Base-by-base conservation (phyloP, 2,888 invertebrate species). In the Drosophila anomelani region DNA sequence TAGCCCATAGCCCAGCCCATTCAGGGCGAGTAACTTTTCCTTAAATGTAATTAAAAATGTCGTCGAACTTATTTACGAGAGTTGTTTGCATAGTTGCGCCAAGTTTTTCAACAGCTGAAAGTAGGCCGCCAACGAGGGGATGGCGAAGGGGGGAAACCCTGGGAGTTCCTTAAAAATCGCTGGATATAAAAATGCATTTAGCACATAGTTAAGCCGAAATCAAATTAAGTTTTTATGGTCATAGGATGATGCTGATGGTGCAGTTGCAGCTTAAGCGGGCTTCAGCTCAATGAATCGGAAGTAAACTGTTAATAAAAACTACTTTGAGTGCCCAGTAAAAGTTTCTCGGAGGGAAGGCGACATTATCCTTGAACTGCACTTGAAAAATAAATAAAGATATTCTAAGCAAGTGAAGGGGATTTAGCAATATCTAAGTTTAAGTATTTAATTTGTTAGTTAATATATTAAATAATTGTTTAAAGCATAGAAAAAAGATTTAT, bases 61-160 rank as follows among this genome's bases (percentile, higher is more conserved):
- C 88, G 81, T 85, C 78, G 84, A 81, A 85, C 90, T 86, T 86
- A 89, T 86, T 86, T 86, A 86, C 88, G 89, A 88, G 76, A 77
- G 69, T 89, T 89, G 75, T 76, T 80, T 76, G 73, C 71, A 88
- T 82, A 80, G 80, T 89, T 79, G 13, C 29, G 68, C 68, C 60
- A 85, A 78, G 68, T 85, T 75, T 68, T 70, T 47, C 44, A 68
- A 72, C 75, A 72, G 63, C 47, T 46, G 9, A 71, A 67, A 62
- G 74, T 73, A 55, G 55, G 47, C 63, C 55, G 26, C 26, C 13
- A 23, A 26, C 47, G n/a, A 29, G 12, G 12, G n/a, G 20, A n/a
- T n/a, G 6, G 59, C 7, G n/a, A 12, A 9, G 10, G 13, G 17
- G 34, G 23, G 4, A 29, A 29, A 9, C 39, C 13, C 36, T 39